A percentile compares a stretch with the other conserved stretches of the same genome.
phyloP scores from a whole-genome alignment of 1,140 invertebrate species.

The Teleogryllus occipitalis region DNA sequence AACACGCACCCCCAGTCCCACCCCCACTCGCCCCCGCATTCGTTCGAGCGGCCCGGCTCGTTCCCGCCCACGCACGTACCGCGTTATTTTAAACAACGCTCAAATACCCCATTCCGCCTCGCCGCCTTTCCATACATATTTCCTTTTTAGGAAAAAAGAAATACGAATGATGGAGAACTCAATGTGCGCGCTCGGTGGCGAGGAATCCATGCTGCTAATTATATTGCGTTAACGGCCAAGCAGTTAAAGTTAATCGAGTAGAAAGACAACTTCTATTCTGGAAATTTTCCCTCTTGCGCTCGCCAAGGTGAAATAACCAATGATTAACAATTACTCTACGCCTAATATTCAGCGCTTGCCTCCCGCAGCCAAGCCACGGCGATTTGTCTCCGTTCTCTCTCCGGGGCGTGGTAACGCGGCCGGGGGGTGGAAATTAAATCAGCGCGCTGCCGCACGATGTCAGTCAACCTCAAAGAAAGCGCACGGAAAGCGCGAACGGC shows the following conservation, averaged over 20 bases:
- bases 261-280: neutral
- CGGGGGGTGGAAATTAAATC: too few relatives aligned
- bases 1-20: neutral
- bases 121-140: neutral
- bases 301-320: neutral
- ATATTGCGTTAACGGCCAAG: neutral
- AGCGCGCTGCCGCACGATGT: too few relatives aligned
- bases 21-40: neutral
- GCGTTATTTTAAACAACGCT: neutral
- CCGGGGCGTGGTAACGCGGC: too few relatives aligned
- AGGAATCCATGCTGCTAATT: neutral
- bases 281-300: neutral
- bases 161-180: neutral
- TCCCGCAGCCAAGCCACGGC: too few relatives aligned
- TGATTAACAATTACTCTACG: neutral
- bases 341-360: neutral
- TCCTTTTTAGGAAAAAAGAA: neutral
- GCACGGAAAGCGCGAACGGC: too few relatives aligned
- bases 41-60: too few relatives aligned
- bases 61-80: neutral
- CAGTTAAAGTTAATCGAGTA: neutral
- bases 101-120: neutral
- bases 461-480: too few relatives aligned
- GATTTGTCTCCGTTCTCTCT: too few relatives aligned
- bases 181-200: neutral